These are phyloP conservation scores for Drosophila peninsularis DNA, from an alignment of 2,888 invertebrate genomes.

Conservation along the genomic window DNA sequence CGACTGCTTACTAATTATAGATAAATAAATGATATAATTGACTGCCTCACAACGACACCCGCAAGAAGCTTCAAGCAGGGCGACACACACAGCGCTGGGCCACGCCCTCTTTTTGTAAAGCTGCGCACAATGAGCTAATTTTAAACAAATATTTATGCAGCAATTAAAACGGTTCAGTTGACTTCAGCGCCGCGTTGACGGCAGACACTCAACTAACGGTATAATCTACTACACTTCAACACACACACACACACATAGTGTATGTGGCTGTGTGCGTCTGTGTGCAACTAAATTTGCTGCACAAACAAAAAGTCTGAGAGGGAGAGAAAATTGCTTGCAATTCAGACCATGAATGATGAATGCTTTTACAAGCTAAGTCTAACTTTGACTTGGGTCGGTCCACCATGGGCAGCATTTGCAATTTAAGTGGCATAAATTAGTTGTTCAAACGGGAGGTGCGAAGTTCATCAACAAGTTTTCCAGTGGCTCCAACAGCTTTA, in stretches of 20 bases:
- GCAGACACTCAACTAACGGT: constrained; percentile 33
- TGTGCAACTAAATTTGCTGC: constrained; percentile 42
- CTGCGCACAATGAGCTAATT: constrained; percentile 75
- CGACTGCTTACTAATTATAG: constrained; percentile 66
- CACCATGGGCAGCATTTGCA: constrained; percentile 20
- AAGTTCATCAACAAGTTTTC: constrained; percentile 1
- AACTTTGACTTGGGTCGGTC: constrained; percentile 37
- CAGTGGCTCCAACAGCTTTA: neutral
- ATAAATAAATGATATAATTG: constrained; percentile 78
- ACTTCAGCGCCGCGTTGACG: constrained; percentile 43
- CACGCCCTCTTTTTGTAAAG: constrained; percentile 16
- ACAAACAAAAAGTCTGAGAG: constrained; percentile 41
- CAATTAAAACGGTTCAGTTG: constrained; percentile 77
- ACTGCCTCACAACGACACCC: constrained; percentile 38
- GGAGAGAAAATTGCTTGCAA: constrained; percentile 41
- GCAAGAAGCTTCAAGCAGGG: neutral
- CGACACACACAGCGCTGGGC: neutral
- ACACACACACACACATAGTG: constrained; percentile 22
- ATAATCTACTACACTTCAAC: constrained; percentile 38
- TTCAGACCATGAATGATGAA: constrained; percentile 68
- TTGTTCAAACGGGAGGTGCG: neutral
- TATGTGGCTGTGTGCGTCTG: constrained; percentile 9
- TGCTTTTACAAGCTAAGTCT: constrained; percentile 52
- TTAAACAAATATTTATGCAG: constrained; percentile 78
- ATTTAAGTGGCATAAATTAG: constrained; percentile 13